Percentiles rank a stretch among this genome's conserved stretches.
Evolutionary conservation across 2,113 vertebrate species (phyloP).

Genomic region (Gasterosteus nipponicus): DNA sequence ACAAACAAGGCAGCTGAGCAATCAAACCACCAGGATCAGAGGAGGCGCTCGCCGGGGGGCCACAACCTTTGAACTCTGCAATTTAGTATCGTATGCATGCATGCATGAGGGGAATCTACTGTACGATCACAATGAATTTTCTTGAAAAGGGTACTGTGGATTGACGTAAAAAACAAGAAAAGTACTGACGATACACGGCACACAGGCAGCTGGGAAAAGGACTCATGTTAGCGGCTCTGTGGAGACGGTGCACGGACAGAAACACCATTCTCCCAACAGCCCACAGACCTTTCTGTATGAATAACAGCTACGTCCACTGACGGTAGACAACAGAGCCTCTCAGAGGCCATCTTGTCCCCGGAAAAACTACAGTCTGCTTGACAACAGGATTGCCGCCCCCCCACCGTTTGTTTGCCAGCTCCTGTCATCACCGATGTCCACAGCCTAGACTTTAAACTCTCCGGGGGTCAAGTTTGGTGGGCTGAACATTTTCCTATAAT

Average conservation of each 20-base stretch:
- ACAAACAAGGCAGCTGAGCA: conserved; percentile 36
- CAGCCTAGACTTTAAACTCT: conserved; percentile 9
- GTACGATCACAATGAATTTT: conserved; percentile 36
- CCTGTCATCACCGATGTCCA: conserved; percentile 42
- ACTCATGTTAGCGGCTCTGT: neutral
- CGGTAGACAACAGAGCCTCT: conserved; percentile 57
- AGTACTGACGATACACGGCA: neutral
- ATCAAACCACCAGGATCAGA: conserved; percentile 38
- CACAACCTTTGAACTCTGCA: conserved; percentile 67
- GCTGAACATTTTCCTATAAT: conserved; percentile 6
- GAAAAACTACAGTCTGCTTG: conserved; percentile 51
- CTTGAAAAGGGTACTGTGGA: neutral
- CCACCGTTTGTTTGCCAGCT: conserved; percentile 48
- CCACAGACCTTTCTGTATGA: conserved; percentile 37
- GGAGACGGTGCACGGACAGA: conserved; percentile 8
- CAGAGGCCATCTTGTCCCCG: conserved; percentile 64
- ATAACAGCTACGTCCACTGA: conserved; percentile 47
- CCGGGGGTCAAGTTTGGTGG: neutral
- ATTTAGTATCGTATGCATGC: conserved; percentile 59
- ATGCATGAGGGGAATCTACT: conserved; percentile 31
- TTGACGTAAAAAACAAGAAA: neutral
- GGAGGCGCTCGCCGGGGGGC: conserved; percentile 45
- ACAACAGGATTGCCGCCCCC: conserved; percentile 55
- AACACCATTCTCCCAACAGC: conserved; percentile 28
- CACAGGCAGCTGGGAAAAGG: neutral